These are phyloP conservation scores for Capreolus pygargus DNA, from an alignment of 2,113 vertebrate species.

Conservation along the genomic window DNA sequence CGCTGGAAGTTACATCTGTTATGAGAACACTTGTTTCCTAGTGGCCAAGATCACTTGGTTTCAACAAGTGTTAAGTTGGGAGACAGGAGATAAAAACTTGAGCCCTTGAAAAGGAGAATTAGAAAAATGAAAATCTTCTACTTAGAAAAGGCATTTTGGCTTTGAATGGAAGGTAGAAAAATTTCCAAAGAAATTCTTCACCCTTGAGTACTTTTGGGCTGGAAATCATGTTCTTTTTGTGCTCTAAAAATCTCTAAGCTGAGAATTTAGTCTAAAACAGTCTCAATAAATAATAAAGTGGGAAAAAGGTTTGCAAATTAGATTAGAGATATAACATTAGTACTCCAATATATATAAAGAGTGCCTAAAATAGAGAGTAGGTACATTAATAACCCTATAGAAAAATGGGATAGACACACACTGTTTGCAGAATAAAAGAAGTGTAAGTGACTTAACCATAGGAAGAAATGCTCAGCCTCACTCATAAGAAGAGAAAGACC, in stretches of 20 bases:
- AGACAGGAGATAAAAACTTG: background rate
- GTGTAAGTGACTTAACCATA: background rate
- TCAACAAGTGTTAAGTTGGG: background rate
- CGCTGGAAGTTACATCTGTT: background rate
- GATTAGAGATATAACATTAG: background rate
- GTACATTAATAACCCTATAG: background rate
- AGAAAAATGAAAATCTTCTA: constrained; percentile 30
- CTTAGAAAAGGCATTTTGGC: background rate
- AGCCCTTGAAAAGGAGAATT: background rate
- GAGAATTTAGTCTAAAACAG: background rate
- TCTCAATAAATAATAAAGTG: background rate
- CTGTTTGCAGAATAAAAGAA: background rate
- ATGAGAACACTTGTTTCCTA: background rate
- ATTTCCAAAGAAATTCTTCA: background rate
- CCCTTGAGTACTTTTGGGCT: background rate
- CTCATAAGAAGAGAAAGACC: background rate
- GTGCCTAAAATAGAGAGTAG: constrained; percentile 8
- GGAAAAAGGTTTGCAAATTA: background rate
- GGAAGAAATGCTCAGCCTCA: background rate
- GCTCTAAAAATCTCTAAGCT: background rate
- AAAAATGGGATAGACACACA: background rate
- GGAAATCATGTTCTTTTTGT: background rate
- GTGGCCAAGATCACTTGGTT: background rate
- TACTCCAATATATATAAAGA: background rate
- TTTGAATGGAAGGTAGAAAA: background rate